Evolutionary conservation across 35 echinoderm and acorn worm species (phyloP).

Genomic region (Lytechinus pictus): DNA sequence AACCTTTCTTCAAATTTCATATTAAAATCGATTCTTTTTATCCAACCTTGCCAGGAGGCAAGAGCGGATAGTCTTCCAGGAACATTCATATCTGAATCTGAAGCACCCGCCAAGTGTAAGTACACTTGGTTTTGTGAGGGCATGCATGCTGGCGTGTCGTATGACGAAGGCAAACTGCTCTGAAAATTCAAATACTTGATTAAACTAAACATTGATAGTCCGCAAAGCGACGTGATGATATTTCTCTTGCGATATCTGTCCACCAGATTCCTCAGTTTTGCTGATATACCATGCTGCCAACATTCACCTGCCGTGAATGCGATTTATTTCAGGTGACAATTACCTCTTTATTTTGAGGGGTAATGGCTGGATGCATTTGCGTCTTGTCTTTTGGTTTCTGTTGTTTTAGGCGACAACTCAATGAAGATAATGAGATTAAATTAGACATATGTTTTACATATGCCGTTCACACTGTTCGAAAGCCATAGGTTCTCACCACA

Average conservation of each 20-base stretch:
- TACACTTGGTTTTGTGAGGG: neutral
- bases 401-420: neutral
- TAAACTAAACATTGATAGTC: neutral
- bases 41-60: neutral
- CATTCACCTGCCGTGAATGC: neutral
- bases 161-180: neutral
- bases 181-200: neutral
- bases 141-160: neutral
- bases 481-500: neutral
- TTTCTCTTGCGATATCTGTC: neutral
- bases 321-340: neutral
- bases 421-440: neutral
- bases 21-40: neutral
- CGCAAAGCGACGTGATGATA: neutral
- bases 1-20: neutral
- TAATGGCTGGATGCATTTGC: neutral
- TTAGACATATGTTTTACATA: neutral
- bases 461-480: neutral
- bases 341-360: neutral
- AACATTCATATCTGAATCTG: neutral
- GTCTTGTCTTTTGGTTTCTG: neutral
- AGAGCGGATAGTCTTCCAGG: neutral
- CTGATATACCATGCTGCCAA: neutral
- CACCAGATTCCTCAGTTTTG: neutral
- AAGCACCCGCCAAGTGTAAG: neutral